These are phyloP conservation scores for Anolis apletophallus DNA, from an alignment of 2,797 vertebrate species.

Conservation along the genomic window DNA sequence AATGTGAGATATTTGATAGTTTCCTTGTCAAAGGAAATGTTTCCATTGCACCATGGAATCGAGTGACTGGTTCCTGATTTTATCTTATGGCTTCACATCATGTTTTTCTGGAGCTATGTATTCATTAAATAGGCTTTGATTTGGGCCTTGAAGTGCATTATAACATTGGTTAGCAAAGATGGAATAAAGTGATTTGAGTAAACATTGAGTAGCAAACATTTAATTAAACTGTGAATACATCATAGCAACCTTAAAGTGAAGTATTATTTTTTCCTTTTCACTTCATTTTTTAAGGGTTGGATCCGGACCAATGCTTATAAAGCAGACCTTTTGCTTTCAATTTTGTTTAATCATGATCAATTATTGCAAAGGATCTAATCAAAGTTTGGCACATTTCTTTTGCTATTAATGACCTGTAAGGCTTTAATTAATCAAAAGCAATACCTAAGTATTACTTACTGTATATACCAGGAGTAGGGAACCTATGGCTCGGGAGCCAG, in stretches of 20 bases:
- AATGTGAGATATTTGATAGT: constrained; percentile 13
- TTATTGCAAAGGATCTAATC: not conserved
- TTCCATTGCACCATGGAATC: constrained; percentile 36
- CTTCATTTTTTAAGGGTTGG: not conserved
- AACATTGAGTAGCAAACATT: not conserved
- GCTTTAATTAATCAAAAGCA: too few species aligned
- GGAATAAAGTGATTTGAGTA: not conserved
- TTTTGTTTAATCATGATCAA: not conserved
- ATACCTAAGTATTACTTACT: too few species aligned
- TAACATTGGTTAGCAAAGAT: not conserved
- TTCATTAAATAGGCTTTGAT: constrained; percentile 14
- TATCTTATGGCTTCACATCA: constrained; percentile 35
- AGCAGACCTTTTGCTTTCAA: not conserved
- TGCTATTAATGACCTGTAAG: too few species aligned
- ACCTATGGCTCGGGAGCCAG: too few species aligned
- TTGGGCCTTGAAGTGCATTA: not conserved
- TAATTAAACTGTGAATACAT: not conserved
- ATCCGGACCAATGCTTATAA: not conserved
- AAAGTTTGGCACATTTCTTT: not conserved
- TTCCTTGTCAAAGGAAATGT: constrained; percentile 19
- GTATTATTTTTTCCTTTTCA: not conserved
- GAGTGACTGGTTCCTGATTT: constrained; percentile 24
- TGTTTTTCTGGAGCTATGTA: constrained; percentile 9
- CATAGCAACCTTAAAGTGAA: not conserved
- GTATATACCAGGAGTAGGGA: too few species aligned